phyloP scores from a whole-genome alignment of 2,797 vertebrate genomes.

The Pangasius larnaudii region DNA sequence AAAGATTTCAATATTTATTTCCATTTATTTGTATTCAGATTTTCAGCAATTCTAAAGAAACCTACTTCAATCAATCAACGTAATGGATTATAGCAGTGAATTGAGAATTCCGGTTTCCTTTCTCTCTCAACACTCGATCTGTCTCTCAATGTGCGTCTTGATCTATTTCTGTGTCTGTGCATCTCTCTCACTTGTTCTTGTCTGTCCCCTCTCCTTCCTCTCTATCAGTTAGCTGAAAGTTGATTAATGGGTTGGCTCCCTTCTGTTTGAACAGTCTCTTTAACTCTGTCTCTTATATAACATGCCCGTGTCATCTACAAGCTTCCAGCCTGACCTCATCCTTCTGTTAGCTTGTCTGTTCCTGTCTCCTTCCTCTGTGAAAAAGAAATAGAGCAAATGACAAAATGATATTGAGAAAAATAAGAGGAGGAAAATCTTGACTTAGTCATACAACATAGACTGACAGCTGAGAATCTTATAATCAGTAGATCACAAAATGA shows the following conservation, averaged over 20 bases:
- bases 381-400: neutral
- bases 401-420: neutral
- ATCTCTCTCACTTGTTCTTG: neutral
- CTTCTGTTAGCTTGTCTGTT: slow-evolving; percentile 14
- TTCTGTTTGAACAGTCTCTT: slow-evolving; percentile 44
- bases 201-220: neutral
- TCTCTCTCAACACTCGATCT: neutral
- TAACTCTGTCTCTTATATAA: slow-evolving; percentile 31
- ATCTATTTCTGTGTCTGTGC: slow-evolving; percentile 15
- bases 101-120: neutral
- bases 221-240: slow-evolving; percentile 30
- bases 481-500: neutral
- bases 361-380: neutral
- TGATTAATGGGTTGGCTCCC: slow-evolving; percentile 54
- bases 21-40: neutral
- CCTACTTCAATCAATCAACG: neutral
- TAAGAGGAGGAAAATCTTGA: slow-evolving; percentile 7
- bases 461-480: neutral
- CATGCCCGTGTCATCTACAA: slow-evolving; percentile 32
- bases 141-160: neutral
- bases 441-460: neutral
- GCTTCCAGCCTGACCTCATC: slow-evolving; percentile 20
- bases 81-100: too few relatives aligned
- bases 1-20: neutral
- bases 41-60: neutral